Evolutionary conservation across 30 jellyfish, hydroid and myxozoan species (phyloP), one percentile per base, ranked within the genome.

Genomic region (Chrysaora quinquecirrha): DNA sequence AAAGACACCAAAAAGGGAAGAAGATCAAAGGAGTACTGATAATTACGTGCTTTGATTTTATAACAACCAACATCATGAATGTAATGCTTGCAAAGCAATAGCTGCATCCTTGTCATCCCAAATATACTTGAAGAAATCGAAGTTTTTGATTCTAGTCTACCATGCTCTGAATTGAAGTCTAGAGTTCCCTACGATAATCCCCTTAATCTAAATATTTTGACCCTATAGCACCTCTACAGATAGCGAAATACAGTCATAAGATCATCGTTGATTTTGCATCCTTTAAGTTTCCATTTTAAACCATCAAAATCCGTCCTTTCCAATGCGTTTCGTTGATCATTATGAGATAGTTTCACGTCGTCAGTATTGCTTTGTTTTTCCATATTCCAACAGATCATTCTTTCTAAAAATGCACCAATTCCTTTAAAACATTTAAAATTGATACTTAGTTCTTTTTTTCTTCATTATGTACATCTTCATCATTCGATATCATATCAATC

Each of bases 281-380:
- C 95, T 34, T 74, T 73, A 25, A 84, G 49, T 38, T 84, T 84
- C 88, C 84, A 84, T 72, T 73, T 73, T 9, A 84, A 70, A 0
- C 95, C 95, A 64, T 84, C 95, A 63, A 84, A 84, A 23, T 84
- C 95, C 0, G 86, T 84, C 48, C 49, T 43, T 64, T 84, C 95
- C 23, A 84, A 64, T 2, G 85, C 58, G 74, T 75, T 62, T 24
- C 95, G 73, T 48, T 52, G 34, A 18, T 84, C 83, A 18, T 48
- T 30, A 47, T 80, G 90, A 0, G 90, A 65, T 76, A 75, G 66
- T 49, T 48, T 66, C 6, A 80, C 34, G 0, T 83, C 90, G 27
- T 80, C 90, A 33, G 33, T 47, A 25, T 32, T 1, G 25, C 28
- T 49, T 21, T 80, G 84, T 30, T 66, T 65, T 21, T 80, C 90